A percentile compares a stretch with the other conserved stretches of the same genome.
Evolutionary conservation across 2,888 invertebrate genomes (phyloP).

Genomic region (Blastobasis adustella): DNA sequence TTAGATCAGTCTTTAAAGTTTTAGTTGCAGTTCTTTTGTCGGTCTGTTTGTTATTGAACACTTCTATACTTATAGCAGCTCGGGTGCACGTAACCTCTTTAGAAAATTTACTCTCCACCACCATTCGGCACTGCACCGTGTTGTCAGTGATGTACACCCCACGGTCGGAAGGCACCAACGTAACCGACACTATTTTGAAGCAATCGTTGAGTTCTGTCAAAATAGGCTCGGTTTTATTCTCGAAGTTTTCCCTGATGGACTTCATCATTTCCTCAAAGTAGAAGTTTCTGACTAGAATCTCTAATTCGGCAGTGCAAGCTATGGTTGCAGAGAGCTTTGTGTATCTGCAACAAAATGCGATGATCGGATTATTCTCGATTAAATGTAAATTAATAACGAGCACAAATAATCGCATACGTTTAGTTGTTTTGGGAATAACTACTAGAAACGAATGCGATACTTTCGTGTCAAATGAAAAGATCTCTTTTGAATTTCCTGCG

Average conservation of each 20-base stretch:
- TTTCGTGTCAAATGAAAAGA: too few relatives aligned
- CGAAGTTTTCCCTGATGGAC: conserved; percentile 70
- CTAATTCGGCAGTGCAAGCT: conserved; percentile 83
- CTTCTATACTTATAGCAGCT: conserved; percentile 78
- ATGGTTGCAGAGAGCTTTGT: conserved; percentile 87
- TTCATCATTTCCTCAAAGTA: conserved; percentile 90
- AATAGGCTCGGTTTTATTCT: conserved; percentile 57
- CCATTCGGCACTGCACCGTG: conserved; percentile 55
- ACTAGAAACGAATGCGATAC: too few relatives aligned
- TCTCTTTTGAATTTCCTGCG: too few relatives aligned
- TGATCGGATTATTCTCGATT: background rate
- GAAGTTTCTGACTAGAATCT: conserved; percentile 81
- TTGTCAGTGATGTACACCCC: conserved; percentile 61
- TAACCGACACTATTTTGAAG: conserved; percentile 71
- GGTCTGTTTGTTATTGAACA: conserved; percentile 49
- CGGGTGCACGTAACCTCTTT: conserved; percentile 78
- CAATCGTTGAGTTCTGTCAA: conserved; percentile 72
- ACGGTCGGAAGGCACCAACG: conserved; percentile 72
- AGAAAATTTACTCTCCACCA: conserved; percentile 68
- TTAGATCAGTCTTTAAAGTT: conserved; percentile 68
- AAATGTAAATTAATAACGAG: too few relatives aligned
- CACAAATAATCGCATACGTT: too few relatives aligned
- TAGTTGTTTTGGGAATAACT: too few relatives aligned
- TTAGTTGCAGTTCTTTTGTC: conserved; percentile 51
- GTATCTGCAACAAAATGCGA: conserved; percentile 65